Percentiles rank a stretch among this genome's conserved stretches.
Conservation (phyloP, 2,888 invertebrate species). For the Apamea crenata region DNA sequence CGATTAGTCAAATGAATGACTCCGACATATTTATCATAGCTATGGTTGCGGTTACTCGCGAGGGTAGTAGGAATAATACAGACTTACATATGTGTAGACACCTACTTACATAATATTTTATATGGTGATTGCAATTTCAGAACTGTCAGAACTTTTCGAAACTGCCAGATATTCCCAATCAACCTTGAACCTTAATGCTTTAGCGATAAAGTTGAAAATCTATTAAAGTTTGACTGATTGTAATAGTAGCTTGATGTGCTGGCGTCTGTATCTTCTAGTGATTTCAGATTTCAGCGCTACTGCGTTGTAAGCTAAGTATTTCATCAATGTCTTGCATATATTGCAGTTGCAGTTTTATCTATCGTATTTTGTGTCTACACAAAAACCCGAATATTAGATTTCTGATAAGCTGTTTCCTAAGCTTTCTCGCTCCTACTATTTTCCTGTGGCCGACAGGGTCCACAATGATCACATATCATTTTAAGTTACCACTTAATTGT, state of each 20-base stretch:
- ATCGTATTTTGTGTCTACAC: not conserved
- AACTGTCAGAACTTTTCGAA: too few relatives aligned
- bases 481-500: not conserved
- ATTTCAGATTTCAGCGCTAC: slow-evolving; percentile 2
- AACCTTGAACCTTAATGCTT: too few relatives aligned
- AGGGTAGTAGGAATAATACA: not conserved
- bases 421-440: not conserved
- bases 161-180: too few relatives aligned
- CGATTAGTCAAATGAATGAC: too few relatives aligned
- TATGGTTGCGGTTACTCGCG: not conserved
- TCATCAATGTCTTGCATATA: not conserved
- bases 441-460: not conserved
- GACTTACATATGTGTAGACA: too few relatives aligned
- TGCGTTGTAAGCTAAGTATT: not conserved
- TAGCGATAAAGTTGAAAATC: too few relatives aligned
- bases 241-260: too few relatives aligned
- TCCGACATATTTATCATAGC: too few relatives aligned
- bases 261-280: not conserved
- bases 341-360: not conserved
- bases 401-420: not conserved
- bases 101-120: too few relatives aligned
- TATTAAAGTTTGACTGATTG: too few relatives aligned
- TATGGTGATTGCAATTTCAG: too few relatives aligned
- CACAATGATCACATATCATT: not conserved
- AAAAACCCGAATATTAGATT: not conserved